phyloP scores from a whole-genome alignment of 1,140 invertebrate species.

The Mamestra configurata region DNA sequence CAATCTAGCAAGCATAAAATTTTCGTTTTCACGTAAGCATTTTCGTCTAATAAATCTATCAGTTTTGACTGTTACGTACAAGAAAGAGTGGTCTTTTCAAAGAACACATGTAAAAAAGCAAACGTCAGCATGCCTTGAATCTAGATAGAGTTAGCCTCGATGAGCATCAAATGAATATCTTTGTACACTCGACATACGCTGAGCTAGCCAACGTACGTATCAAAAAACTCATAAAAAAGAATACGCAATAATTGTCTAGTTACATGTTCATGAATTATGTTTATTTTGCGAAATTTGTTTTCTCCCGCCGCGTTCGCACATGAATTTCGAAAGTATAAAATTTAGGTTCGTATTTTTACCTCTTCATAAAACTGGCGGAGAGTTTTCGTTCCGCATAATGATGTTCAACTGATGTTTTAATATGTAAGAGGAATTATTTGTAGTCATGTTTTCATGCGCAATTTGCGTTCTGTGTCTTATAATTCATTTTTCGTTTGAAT shows the following conservation, averaged over 20 bases:
- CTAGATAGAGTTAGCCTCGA: background rate
- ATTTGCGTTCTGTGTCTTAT: background rate
- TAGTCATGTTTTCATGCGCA: conserved; percentile 18
- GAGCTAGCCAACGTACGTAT: background rate
- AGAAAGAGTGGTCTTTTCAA: background rate
- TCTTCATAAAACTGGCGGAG: conserved; percentile 52
- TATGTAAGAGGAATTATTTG: conserved; percentile 38
- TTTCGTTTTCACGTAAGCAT: background rate
- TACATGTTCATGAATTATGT: conserved; percentile 40
- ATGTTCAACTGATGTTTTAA: conserved; percentile 54
- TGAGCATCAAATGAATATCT: background rate
- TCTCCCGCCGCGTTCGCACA: conserved; percentile 5
- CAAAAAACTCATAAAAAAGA: conserved; percentile 2
- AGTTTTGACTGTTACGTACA: background rate
- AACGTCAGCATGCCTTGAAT: background rate
- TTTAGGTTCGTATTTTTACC: conserved; percentile 53
- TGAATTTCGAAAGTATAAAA: conserved; percentile 43
- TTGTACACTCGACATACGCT: background rate
- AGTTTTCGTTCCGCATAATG: conserved; percentile 52
- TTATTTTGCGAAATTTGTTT: conserved; percentile 41
- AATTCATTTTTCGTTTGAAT: no score
- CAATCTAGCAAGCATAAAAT: background rate
- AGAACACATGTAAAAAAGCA: background rate
- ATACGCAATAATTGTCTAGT: conserved; percentile 43
- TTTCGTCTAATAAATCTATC: conserved; percentile 20